Conservation (phyloP, 92 coral and sea anemone genomes). For the Palythoa grandiflora region DNA sequence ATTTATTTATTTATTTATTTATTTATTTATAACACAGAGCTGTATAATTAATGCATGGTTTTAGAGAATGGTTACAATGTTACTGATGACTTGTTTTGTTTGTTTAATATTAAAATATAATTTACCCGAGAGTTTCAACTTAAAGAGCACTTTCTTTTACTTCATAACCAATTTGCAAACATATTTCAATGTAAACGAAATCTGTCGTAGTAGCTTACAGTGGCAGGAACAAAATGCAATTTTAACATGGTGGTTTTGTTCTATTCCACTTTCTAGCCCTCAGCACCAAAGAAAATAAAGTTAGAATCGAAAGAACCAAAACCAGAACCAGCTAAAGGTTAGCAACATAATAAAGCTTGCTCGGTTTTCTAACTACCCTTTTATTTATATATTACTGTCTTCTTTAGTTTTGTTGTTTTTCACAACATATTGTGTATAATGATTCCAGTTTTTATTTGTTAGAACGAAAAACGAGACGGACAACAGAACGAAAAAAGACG, state of each 20-base stretch:
- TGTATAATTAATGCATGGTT: no score
- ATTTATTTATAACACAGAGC: no score
- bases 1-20: no score
- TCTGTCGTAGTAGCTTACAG: no score
- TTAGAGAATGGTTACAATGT: no score
- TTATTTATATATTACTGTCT: neutral
- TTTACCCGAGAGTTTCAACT: no score
- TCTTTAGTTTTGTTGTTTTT: neutral
- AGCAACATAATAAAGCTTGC: neutral
- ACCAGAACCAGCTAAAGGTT: neutral
- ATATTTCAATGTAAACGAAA: no score
- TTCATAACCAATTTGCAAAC: no score
- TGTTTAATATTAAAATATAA: no score
- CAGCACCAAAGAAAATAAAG: conserved; percentile 12
- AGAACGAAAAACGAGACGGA: neutral
- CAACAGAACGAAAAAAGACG: neutral
- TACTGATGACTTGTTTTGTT: no score
- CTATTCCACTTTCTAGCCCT: neutral
- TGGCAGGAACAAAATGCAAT: neutral
- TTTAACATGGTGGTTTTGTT: neutral
- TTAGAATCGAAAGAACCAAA: neutral
- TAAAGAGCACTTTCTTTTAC: no score
- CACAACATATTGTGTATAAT: neutral
- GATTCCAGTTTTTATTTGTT: neutral
- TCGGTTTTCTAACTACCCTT: neutral